Percentiles rank a stretch among this genome's conserved stretches.
Evolutionary conservation across 2,888 invertebrate species (phyloP).

Genomic region (Neocrepidodera transversa): DNA sequence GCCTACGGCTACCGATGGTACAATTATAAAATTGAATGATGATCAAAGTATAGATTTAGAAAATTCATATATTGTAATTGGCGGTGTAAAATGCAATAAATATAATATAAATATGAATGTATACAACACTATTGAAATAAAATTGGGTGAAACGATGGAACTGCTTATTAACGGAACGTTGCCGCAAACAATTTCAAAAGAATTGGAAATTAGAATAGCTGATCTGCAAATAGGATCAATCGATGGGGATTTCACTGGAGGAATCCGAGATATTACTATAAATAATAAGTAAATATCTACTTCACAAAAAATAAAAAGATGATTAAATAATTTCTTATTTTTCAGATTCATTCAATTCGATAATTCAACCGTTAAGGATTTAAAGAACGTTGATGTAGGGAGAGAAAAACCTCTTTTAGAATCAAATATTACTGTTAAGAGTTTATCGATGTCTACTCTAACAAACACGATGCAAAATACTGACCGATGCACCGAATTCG

Average conservation of each 20-base stretch:
- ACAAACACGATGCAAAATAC: conserved; percentile 56
- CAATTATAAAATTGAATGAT: conserved; percentile 40
- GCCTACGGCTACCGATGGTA: conserved; percentile 40
- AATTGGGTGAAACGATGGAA: conserved; percentile 36
- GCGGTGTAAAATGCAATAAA: conserved; percentile 7
- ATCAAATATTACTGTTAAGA: conserved; percentile 39
- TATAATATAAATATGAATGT: conserved; percentile 23
- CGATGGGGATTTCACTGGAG: conserved; percentile 68
- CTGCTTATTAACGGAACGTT: conserved; percentile 32
- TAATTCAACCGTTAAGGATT: conserved; percentile 64
- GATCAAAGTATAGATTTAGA: conserved; percentile 4
- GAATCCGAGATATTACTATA: conserved; percentile 83
- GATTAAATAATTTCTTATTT: conserved; percentile 30
- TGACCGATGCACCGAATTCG: conserved; percentile 69
- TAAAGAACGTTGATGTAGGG: conserved; percentile 74
- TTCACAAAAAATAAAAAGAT: not conserved
- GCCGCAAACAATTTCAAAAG: conserved; percentile 9
- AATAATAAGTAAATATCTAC: conserved; percentile 72
- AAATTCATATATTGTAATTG: conserved; percentile 9
- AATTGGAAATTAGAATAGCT: conserved; percentile 19
- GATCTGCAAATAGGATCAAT: conserved; percentile 36
- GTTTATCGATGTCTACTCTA: conserved; percentile 40
- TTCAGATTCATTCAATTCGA: conserved; percentile 70
- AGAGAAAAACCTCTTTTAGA: conserved; percentile 61
- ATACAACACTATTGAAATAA: conserved; percentile 29